Base-by-base conservation (phyloP, 2,113 vertebrate species). In the Argyrosomus japonicus region DNA sequence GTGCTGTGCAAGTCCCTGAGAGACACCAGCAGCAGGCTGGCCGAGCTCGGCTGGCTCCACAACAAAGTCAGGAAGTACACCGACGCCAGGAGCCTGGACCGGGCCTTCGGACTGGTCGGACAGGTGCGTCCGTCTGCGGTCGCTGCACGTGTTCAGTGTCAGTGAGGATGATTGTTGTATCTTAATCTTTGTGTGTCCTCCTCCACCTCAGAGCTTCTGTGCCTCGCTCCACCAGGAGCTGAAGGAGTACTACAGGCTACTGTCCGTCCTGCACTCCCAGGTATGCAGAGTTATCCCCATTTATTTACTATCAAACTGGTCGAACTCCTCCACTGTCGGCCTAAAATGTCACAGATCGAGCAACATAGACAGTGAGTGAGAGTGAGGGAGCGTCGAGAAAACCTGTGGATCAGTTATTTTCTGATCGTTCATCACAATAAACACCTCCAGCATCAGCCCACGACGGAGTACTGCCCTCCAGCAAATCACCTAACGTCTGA, bases 51-150 rank as follows among this genome's bases (percentile, higher is more conserved):
- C 6, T 99, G 98, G 98, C 93, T 99, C 25, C 98, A 99, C 93
- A 99, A 99, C 91, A 99, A 99, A 95, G 96, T 99, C 88, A 95
- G 97, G 70, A 99, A 97, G 84, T 99, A 98, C 51, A 97, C 97
- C 0, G 98, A 99, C 84, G 96, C 97, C 89, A 95, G 97, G 68
- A 97, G 97, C 82, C 93, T 99, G 17, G 98, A 99, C 93, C 97
- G 97, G 56, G 97, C 98, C 0, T 98, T 99, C 79, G 98, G 98
- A 75, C 94, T 99, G 48, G 98, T 99, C 13, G 97, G 98, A 73
- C 98, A 99, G 97, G 98, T 99, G 93, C 4, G 77, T 79, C 17
- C 56, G 23, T 3, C 36, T 9, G 36, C 36, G 8, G 3, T 8
- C 21, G 51, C 51, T 27, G 3, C 23, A 7, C 51, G 19, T 13